phyloP scores from a whole-genome alignment of 2,888 invertebrate genomes.

The Drosophila helvetica region DNA sequence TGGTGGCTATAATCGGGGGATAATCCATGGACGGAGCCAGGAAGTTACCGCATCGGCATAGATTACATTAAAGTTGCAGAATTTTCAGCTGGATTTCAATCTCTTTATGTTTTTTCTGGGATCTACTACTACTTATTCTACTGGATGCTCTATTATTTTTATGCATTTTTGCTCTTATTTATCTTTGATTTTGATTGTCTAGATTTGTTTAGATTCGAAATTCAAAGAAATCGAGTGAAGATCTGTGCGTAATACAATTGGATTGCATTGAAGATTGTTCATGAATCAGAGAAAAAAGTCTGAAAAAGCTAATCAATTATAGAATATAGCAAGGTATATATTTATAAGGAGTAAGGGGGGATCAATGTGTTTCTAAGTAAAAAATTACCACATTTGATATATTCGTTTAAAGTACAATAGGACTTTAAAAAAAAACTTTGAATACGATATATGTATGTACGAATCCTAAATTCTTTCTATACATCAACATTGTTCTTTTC shows the following conservation, averaged over 20 bases:
- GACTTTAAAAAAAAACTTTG: too few species aligned
- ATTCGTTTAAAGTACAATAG: neutral
- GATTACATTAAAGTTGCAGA: conserved; percentile 9
- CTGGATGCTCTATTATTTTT: neutral
- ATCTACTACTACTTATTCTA: too few species aligned
- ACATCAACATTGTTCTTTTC: neutral
- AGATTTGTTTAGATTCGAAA: neutral
- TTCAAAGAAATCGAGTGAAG: neutral
- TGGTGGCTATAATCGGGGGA: conserved; percentile 6
- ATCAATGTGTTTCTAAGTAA: too few species aligned
- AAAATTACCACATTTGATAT: neutral
- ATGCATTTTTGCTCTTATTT: neutral
- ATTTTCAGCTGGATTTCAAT: neutral
- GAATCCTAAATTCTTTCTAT: too few species aligned
- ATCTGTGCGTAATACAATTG: neutral
- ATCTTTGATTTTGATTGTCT: neutral
- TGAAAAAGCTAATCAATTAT: neutral
- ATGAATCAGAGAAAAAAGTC: neutral
- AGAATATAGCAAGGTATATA: too few species aligned
- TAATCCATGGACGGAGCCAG: neutral
- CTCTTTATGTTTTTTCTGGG: neutral
- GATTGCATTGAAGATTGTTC: neutral
- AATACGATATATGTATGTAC: too few species aligned
- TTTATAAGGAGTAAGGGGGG: too few species aligned
- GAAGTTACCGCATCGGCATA: too few species aligned